Evolutionary conservation across 2,797 vertebrate species (phyloP).

Genomic region (Phrynocephalus guinanensis): DNA sequence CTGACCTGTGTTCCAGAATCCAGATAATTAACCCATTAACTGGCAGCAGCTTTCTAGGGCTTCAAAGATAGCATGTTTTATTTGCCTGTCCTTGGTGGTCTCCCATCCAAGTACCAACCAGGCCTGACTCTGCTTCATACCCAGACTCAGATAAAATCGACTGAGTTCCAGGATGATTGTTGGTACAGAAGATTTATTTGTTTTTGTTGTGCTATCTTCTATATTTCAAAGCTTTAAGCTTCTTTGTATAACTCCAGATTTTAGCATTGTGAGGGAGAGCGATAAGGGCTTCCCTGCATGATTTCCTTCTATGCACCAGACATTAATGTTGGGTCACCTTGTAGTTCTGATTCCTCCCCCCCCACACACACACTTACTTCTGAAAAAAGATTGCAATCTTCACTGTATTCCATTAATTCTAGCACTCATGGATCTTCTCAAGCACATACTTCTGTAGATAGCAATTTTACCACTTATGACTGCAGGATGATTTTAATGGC

Average conservation of each 20-base stretch:
- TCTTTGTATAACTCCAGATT: not conserved
- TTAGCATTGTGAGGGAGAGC: not conserved
- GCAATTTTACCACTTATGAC: conserved; percentile 52
- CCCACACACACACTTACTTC: no score
- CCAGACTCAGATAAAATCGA: no score
- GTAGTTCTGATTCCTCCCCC: conserved; percentile 54
- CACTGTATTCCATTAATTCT: conserved; percentile 57
- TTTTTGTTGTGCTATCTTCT: not conserved
- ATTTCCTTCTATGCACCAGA: conserved; percentile 21
- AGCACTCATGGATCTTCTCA: conserved; percentile 53
- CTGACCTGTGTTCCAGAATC: no score
- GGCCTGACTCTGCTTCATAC: no score
- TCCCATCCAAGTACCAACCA: no score
- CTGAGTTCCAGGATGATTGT: no score
- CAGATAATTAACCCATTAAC: no score
- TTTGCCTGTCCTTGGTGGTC: no score
- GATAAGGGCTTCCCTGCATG: no score
- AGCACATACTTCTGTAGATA: conserved; percentile 62
- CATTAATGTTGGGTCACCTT: conserved; percentile 49
- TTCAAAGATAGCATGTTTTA: no score
- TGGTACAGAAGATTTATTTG: not conserved
- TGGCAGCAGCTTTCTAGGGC: no score
- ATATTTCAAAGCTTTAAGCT: not conserved
- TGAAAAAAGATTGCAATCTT: conserved; percentile 41
- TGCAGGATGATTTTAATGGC: conserved; percentile 52